phyloP scores from a whole-genome alignment of 2,113 vertebrate species.

The Candoia aspera region DNA sequence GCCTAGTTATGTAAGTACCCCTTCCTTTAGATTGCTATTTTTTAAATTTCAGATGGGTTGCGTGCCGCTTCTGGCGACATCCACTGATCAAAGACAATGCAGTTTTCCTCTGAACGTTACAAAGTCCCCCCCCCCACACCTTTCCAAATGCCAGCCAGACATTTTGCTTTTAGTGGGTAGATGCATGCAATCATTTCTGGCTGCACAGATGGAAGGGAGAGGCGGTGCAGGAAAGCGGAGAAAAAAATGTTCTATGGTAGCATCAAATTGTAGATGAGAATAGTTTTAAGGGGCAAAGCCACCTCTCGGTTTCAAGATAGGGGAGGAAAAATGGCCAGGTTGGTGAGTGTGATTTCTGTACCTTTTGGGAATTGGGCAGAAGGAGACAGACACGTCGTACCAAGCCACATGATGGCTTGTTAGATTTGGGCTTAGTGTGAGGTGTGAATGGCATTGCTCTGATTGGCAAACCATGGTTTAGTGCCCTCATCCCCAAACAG shows the following conservation, averaged over 20 bases:
- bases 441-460: neutral
- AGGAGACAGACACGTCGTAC: neutral
- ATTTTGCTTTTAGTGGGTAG: neutral
- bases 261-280: neutral
- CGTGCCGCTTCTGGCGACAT: slow-evolving; percentile 48
- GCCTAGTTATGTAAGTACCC: slow-evolving; percentile 12
- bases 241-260: neutral
- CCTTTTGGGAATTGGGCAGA: neutral
- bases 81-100: slow-evolving; percentile 67
- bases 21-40: neutral
- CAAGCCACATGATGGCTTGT: neutral
- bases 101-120: slow-evolving; percentile 17
- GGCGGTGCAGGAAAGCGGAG: neutral
- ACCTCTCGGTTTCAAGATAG: neutral
- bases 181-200: neutral
- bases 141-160: slow-evolving; percentile 37
- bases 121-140: slow-evolving; percentile 12
- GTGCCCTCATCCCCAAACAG: neutral
- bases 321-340: neutral
- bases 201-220: accelerated
- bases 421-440: neutral
- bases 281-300: neutral
- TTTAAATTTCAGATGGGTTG: neutral
- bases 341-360: neutral
- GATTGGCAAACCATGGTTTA: neutral